phyloP scores from a whole-genome alignment of 1,140 invertebrate species.

The Monomorium pharaonis region DNA sequence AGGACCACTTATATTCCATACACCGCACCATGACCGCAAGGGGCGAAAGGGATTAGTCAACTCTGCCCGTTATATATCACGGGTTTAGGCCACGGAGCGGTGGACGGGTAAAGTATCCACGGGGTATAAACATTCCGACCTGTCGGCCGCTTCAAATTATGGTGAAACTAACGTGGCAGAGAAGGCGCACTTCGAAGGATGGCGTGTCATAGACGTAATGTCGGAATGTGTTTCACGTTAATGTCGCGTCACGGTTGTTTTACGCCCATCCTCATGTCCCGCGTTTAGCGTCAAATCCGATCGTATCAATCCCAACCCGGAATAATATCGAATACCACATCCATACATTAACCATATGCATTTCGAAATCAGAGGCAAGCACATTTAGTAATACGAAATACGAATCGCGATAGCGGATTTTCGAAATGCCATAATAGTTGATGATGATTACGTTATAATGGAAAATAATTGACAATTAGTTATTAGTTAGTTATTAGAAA shows the following conservation, averaged over 20 bases:
- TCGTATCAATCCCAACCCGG: neutral
- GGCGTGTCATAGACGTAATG: constrained; percentile 30
- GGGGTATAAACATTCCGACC: constrained; percentile 74
- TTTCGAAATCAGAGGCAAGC: neutral
- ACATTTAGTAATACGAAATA: constrained; percentile 18
- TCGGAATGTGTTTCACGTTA: constrained; percentile 54
- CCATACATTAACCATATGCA: neutral
- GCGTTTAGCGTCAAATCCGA: constrained; percentile 36
- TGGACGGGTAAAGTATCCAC: constrained; percentile 76
- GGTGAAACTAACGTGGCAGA: constrained; percentile 49
- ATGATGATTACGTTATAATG: neutral
- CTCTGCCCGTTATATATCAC: constrained; percentile 79
- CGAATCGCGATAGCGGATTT: constrained; percentile 26
- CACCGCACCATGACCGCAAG: constrained; percentile 50
- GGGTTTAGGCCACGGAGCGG: constrained; percentile 61
- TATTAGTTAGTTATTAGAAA: neutral
- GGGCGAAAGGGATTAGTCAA: constrained; percentile 79
- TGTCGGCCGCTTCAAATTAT: constrained; percentile 75
- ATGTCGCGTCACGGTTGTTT: constrained; percentile 16
- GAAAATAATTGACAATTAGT: constrained; percentile 23
- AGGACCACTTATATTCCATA: constrained; percentile 63
- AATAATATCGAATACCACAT: neutral
- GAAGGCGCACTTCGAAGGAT: constrained; percentile 27
- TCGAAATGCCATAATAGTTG: neutral
- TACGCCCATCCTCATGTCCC: constrained; percentile 4